Evolutionary conservation across 2,888 invertebrate species (phyloP), one percentile per base, ranked within the genome.

Genomic region (Conus canariensis): DNA sequence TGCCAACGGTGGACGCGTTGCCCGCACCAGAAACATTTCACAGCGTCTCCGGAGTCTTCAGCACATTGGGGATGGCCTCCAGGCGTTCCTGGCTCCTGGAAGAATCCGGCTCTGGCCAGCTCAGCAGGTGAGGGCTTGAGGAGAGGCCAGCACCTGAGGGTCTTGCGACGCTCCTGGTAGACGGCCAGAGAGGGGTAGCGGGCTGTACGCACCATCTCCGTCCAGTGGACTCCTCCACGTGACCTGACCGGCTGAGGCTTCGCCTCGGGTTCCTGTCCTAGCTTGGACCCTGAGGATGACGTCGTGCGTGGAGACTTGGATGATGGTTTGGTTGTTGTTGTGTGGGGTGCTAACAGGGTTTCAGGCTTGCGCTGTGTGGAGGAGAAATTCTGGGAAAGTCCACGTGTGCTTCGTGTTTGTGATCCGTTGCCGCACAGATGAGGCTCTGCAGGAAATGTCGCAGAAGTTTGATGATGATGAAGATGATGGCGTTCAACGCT

Each of bases 11-110:
- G 89, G 45, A 89, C 45, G 12, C 74, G 70, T 77, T 85, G 85
- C 85, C 89, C 89, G 85, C 89, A 89, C 85, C 85, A 89, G 85
- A 89, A 89, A 45, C 89, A 89, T 56, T 58, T 89, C 9, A 85
- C 89, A 3, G 89, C 85, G 74, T 89, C 89, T 25, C 58, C 82
- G 58, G 30, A 83, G 30, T 58, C 56, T 12, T 7, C 58, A 16
- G 82, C 9, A 30, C 22, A 14, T 12, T 16, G 77, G 4, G 12
- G 30, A 30, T n/a, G 25, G 74, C 45, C 77, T 7, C 77, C 16
- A 58, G 58, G 58, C 14, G 56, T 56, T 8, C 8, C 56, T 19
- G 58, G 8, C 19, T 60, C 64, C 58, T 74, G 85, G 85, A 83
- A 89, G 74, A 89, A 56, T 16, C 89, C 89, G 16, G 89, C 89